Base-by-base conservation (phyloP, 2,888 invertebrate genomes). In the Papilio protenor region DNA sequence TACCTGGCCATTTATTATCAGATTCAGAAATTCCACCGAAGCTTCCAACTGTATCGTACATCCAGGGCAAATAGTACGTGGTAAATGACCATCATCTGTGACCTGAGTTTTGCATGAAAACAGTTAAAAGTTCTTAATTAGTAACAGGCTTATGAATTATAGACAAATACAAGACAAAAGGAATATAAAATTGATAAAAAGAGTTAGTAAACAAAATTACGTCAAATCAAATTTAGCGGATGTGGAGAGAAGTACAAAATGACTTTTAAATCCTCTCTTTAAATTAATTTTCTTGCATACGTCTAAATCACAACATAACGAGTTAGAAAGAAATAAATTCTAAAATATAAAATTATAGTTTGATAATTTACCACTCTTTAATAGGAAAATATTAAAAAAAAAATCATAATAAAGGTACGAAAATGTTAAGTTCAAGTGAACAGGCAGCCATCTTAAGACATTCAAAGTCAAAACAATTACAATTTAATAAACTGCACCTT, bases 11-110 rank as follows among this genome's bases (percentile, higher is more conserved):
- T 95, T 95, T 76, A 96, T 94, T 81, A 97, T 95, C 23, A 97
- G 90, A 83, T 96, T 96, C 84, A 97, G 95, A 89, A 97, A 97
- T 84, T 96, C 96, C 77, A 96, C 96, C 33, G 97, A 96, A 66
- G 97, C 96, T 88, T 97, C 97, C 82, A 97, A 87, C 87, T 97
- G 97, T 78, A 97, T 96, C 80, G 96, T 96, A 85, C 97, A 97
- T 61, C 97, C 96, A 12, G 97, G 97, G 86, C 97, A 97, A 83
- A 97, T 96, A 27, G 96, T 96, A 75, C 96, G 95, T 2, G 97
- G 97, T 81, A 96, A 94, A 85, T 96, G 96, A 0, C 96, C 96
- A 94, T 97, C 97, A 87, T 97, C 95, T 75, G 92, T 91, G 47
- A 97, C 95, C 97, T 97, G 85, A 33, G 21, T 73, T 59, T 70